A percentile compares a stretch with the other conserved stretches of the same genome.
Conservation (phyloP, 1,140 invertebrate genomes). For the Lepidotrigona ventralis region DNA sequence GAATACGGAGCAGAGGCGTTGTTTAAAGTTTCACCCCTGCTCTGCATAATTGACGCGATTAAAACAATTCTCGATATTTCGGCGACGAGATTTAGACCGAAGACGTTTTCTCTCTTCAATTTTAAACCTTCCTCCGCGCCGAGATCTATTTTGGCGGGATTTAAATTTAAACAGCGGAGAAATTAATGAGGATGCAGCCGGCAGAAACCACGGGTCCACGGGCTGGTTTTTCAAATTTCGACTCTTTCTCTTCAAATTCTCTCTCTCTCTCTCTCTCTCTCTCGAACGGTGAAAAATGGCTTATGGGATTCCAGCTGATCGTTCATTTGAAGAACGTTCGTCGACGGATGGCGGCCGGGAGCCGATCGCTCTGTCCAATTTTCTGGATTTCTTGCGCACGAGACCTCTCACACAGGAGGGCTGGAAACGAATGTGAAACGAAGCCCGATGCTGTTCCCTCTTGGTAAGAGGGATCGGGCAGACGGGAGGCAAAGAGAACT, state of each 20-base stretch:
- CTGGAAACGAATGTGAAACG: constrained; percentile 62
- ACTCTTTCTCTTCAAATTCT: not conserved
- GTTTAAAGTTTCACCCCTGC: not conserved
- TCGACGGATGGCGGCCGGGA: constrained; percentile 40
- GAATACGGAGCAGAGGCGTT: not conserved
- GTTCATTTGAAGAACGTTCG: constrained; percentile 65
- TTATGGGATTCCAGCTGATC: constrained; percentile 61
- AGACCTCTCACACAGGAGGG: constrained; percentile 46
- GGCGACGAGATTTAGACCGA: not conserved
- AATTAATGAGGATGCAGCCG: not conserved
- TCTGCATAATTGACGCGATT: not conserved
- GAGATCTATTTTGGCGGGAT: not conserved
- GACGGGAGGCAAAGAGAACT: constrained; percentile 21
- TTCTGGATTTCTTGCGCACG: constrained; percentile 68
- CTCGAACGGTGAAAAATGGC: constrained; percentile 32
- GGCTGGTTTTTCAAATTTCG: constrained; percentile 38
- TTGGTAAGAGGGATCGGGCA: not conserved
- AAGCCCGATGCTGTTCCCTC: not conserved
- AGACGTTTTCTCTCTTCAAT: not conserved
- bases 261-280: no score
- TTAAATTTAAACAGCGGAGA: not conserved
- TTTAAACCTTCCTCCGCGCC: not conserved
- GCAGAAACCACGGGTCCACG: not conserved
- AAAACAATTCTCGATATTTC: not conserved
- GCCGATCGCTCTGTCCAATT: constrained; percentile 67